Percentiles rank a stretch among this genome's conserved stretches.
Conservation (phyloP, 1,140 invertebrate genomes). For the Drosophila kikkawai region DNA sequence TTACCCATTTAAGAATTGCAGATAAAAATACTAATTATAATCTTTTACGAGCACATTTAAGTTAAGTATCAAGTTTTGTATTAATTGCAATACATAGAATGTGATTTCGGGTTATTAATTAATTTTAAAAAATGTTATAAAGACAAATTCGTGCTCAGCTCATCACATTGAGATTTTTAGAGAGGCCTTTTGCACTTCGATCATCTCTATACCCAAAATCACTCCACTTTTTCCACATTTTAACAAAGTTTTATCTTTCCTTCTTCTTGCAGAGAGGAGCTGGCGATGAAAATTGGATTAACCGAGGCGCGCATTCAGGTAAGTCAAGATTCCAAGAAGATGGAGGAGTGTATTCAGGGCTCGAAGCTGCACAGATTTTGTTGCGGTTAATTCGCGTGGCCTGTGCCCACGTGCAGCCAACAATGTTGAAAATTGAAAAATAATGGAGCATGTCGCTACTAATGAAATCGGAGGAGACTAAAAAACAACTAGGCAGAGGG, state of each 20-base stretch:
- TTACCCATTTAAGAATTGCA: too few relatives aligned
- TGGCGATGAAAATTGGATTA: conserved; percentile 98
- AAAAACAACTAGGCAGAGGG: conserved; percentile 6
- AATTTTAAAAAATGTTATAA: too few relatives aligned
- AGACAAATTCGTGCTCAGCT: background rate
- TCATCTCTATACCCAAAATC: background rate
- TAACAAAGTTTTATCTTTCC: conserved; percentile 23
- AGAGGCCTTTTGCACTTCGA: background rate
- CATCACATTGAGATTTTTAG: too few relatives aligned
- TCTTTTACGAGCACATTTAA: too few relatives aligned
- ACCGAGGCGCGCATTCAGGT: conserved; percentile 99
- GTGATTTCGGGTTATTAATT: too few relatives aligned
- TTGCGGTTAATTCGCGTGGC: conserved; percentile 69
- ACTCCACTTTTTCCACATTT: conserved; percentile 3
- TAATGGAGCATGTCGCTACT: conserved; percentile 78
- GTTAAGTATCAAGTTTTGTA: too few relatives aligned
- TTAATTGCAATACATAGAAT: too few relatives aligned
- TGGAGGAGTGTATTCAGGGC: conserved; percentile 12
- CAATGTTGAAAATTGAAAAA: conserved; percentile 83
- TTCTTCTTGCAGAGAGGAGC: conserved; percentile 92
- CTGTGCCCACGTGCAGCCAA: conserved; percentile 58
- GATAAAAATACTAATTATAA: too few relatives aligned
- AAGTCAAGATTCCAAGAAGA: conserved; percentile 66
- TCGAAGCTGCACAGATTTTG: conserved; percentile 36
- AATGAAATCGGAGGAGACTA: conserved; percentile 60